A percentile compares a stretch with the other conserved stretches of the same genome.
phyloP scores from a whole-genome alignment of 2,888 invertebrate genomes.

The Philonicus albiceps region DNA sequence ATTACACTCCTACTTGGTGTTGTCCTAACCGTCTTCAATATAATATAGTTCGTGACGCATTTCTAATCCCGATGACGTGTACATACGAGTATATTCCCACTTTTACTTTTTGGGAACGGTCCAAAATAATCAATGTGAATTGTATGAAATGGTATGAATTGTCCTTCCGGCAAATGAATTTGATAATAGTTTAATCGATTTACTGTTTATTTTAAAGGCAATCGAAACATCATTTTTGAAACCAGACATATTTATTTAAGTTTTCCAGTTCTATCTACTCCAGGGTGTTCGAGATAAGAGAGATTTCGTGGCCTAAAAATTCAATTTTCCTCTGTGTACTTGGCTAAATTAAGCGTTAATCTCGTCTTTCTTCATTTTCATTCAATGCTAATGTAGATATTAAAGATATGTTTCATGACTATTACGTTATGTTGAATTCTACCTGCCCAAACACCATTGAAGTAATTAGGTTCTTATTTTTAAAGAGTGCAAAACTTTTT shows the following conservation, averaged over 20 bases:
- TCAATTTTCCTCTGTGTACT: background rate
- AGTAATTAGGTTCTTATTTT: too few species aligned
- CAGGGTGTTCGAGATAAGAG: background rate
- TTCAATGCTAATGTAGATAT: too few species aligned
- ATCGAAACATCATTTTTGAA: conserved; percentile 54
- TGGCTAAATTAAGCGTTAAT: background rate
- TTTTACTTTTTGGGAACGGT: conserved; percentile 53
- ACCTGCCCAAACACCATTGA: too few species aligned
- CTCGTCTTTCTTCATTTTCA: background rate
- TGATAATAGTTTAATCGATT: conserved; percentile 42
- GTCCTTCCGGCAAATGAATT: conserved; percentile 42
- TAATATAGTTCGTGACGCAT: background rate
- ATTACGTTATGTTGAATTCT: too few species aligned
- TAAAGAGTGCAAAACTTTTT: too few species aligned
- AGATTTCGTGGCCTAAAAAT: conserved; percentile 13
- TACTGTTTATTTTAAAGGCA: conserved; percentile 45
- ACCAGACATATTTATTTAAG: conserved; percentile 56
- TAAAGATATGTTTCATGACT: too few species aligned
- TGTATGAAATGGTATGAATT: conserved; percentile 53
- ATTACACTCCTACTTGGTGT: conserved; percentile 41
- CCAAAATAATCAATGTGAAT: conserved; percentile 56
- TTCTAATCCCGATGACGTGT: background rate
- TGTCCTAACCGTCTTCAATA: conserved; percentile 43
- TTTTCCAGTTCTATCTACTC: conserved; percentile 1
- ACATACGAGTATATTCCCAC: background rate